Evolutionary conservation across 2,113 vertebrate species (phyloP).

Genomic region (Vidua chalybeata): DNA sequence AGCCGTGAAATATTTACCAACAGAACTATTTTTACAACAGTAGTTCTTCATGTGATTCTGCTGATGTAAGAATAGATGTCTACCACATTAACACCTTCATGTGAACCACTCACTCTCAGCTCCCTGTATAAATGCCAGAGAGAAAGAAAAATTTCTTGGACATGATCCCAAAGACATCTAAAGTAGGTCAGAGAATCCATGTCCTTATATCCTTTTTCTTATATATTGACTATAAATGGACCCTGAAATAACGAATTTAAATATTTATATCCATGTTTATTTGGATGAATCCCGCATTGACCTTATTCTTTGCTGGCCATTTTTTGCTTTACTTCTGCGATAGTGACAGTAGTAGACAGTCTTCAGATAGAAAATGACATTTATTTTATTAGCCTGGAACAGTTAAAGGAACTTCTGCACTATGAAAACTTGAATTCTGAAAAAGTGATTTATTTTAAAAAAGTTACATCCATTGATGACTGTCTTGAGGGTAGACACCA

Average conservation of each 20-base stretch:
- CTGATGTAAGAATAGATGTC: background rate
- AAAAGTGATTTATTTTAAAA: background rate
- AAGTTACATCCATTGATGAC: fast-evolving
- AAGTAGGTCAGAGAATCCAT: background rate
- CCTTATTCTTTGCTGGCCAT: background rate
- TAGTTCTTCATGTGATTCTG: background rate
- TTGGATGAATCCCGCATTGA: background rate
- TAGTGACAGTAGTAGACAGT: background rate
- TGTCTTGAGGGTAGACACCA: background rate
- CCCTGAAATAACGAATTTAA: background rate
- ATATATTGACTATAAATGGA: background rate
- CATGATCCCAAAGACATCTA: background rate
- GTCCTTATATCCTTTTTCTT: background rate
- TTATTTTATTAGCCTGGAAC: background rate
- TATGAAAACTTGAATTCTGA: background rate
- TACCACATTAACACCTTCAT: background rate
- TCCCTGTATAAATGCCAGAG: background rate
- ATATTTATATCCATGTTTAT: background rate
- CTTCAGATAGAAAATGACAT: background rate
- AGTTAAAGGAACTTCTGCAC: background rate
- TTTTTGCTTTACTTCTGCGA: background rate
- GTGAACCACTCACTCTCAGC: fast-evolving
- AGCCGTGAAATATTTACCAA: background rate
- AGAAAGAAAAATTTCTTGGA: background rate
- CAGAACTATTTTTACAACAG: background rate